Conservation (phyloP, 2,113 vertebrate species). For the Tachysurus fulvidraco region DNA sequence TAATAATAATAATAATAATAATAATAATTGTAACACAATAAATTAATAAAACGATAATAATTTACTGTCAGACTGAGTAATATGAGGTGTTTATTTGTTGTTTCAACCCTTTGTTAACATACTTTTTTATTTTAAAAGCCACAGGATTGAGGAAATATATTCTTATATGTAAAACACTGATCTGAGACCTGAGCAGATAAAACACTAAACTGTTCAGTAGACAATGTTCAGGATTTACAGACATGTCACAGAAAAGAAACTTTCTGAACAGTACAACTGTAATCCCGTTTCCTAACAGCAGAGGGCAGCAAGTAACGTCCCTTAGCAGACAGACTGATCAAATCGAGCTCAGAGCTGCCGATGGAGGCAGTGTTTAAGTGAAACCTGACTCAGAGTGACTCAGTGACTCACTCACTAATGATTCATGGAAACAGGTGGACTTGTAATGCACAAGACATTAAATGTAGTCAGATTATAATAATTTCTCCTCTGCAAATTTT, state of each 20-base stretch:
- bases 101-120: too few species aligned
- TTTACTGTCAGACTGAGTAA: neutral
- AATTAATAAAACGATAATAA: too few species aligned
- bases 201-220: neutral
- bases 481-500: neutral
- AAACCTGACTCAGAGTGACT: neutral
- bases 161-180: neutral
- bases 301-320: constrained; percentile 11
- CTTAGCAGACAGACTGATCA: constrained; percentile 33
- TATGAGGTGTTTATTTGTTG: neutral
- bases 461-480: neutral
- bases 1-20: too few species aligned
- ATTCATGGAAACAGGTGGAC: constrained; percentile 48
- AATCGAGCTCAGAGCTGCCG: constrained; percentile 42
- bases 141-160: too few species aligned
- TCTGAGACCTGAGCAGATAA: neutral
- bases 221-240: neutral
- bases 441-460: constrained; percentile 18
- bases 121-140: too few species aligned
- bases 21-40: too few species aligned
- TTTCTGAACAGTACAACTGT: neutral
- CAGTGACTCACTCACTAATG: constrained; percentile 10
- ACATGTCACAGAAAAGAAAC: neutral
- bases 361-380: too few species aligned
- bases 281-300: constrained; percentile 17